Conservation (phyloP, 2,888 invertebrate genomes). For the Drosophila robusta region DNA sequence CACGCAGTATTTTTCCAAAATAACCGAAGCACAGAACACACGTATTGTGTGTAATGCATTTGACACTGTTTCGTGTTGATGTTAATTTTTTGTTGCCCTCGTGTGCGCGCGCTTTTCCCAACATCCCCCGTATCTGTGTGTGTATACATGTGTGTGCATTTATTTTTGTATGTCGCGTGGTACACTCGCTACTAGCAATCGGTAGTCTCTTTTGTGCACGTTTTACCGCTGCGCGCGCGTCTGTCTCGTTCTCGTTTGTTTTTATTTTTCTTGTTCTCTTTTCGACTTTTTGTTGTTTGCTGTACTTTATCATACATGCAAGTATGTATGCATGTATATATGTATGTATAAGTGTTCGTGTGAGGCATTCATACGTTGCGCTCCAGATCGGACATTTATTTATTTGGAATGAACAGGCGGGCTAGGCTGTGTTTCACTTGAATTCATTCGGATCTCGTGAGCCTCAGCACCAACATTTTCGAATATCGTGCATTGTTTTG, state of each 20-base stretch:
- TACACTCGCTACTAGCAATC: slow-evolving; percentile 60
- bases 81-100: slow-evolving; percentile 63
- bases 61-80: slow-evolving; percentile 53
- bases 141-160: slow-evolving; percentile 37
- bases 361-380: slow-evolving; percentile 32
- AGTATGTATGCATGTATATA: too few species aligned
- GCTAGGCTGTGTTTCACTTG: slow-evolving; percentile 23
- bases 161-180: slow-evolving; percentile 45
- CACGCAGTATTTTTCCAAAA: slow-evolving; percentile 66
- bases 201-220: slow-evolving; percentile 62
- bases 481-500: slow-evolving; percentile 9
- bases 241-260: slow-evolving; percentile 73
- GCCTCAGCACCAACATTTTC: background rate
- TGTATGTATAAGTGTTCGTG: slow-evolving; percentile 9
- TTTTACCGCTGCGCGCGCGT: slow-evolving; percentile 68
- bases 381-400: slow-evolving; percentile 30
- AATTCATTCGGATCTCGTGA: slow-evolving; percentile 7
- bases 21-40: slow-evolving; percentile 14
- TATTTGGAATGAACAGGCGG: slow-evolving; percentile 25
- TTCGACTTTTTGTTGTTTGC: slow-evolving; percentile 82
- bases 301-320: slow-evolving; percentile 75
- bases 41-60: slow-evolving; percentile 34
- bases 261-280: slow-evolving; percentile 78
- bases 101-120: slow-evolving; percentile 79
- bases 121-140: slow-evolving; percentile 41